Evolutionary conservation across 2,797 vertebrate species (phyloP), one percentile per base, ranked within the genome.

Genomic region (Pseudochirops cupreus): DNA sequence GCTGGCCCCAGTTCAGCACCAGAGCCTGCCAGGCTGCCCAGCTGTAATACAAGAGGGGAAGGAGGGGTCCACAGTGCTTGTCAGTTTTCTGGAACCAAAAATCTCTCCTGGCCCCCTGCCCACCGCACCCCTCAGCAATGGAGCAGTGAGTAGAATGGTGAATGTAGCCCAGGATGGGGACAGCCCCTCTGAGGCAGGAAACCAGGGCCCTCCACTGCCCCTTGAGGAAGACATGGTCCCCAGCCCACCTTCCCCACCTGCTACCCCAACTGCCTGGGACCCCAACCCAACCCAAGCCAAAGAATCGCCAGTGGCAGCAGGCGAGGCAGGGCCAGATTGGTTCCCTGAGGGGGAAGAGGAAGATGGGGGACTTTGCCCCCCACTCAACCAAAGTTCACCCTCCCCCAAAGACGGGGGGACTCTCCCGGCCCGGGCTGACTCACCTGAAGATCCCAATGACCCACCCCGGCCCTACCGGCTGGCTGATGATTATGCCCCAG

Each of bases 81-180:
- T 98, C 89, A 98, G 98, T 97, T 98, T 98, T 97, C 97, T 98
- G 96, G 98, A 98, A 98, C 98, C 98, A 98, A 98, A 98, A 98
- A 92, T 18, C 53, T 97, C 97, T 92, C 90, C 96, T 93, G 4
- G 0, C 33, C n/a, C 94, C 50, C 13, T 92, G 93, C 92, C 92
- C 39, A 91, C 97, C 89, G 67, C 33, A 24, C 91, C 94, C 96
- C 96, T 97, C 56, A 94, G 97, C 59, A 67, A 94, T 21, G 94
- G 96, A 97, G 90, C 94, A 82, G 94, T 58, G 95, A 95, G 93
- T 58, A 14, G 54, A 54, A 97, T 97, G 97, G 96, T 46, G 3
- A 95, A 94, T 52, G 91, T 93, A 96, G 89, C 94, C 56, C 97
- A 54, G 94, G 89, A 91, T 0, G 93, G 98, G 89, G 89, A 96